Evolutionary conservation across 2,113 vertebrate species (phyloP), one percentile per base, ranked within the genome.

Genomic region (Tragulus kanchil): DNA sequence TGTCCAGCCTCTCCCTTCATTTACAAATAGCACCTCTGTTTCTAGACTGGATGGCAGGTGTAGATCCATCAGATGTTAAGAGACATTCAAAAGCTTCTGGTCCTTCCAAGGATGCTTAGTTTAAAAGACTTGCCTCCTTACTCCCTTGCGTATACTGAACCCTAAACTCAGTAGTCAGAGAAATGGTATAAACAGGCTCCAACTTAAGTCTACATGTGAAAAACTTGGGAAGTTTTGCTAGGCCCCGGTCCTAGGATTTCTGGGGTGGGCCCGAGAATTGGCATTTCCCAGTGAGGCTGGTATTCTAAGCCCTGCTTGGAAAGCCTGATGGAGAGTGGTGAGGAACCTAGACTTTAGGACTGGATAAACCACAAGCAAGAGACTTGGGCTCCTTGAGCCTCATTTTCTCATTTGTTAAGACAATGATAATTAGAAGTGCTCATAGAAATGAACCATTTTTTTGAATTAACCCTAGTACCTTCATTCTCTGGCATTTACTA

Each of bases 341-440:
- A 45, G 86, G 26, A 64, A 45, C 23, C 13, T 45, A 28, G 28
- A 42, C n/a, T 56, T 85, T 5, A 59, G 62, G 67, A 26, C 13
- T 31, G 21, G 15, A 14, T 8, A 79, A 5, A 11, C 31, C 52
- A 48, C 62, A 52, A 59, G 59, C 56, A 36, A 71, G 45, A 28
- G 59, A 58, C 59, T 64, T 26, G 2, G 13, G 78, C 31, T 92
- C 62, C 64, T 45, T 67, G 21, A 69, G 26, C 3, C 36, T 78
- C 75, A 17, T 78, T 59, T 85, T 86, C 73, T 90, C 45, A 54
- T 65, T 61, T 92, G 69, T 81, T 28, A 87, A 71, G 42, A 77
- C 78, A 36, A 89, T 61, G 65, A 64, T 89, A 75, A 95, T 52
- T 61, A 84, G 48, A 89, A 92, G 6, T 78, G 58, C n/a, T 92